phyloP scores from a whole-genome alignment of 2,888 invertebrate species.

The Antitype chi region DNA sequence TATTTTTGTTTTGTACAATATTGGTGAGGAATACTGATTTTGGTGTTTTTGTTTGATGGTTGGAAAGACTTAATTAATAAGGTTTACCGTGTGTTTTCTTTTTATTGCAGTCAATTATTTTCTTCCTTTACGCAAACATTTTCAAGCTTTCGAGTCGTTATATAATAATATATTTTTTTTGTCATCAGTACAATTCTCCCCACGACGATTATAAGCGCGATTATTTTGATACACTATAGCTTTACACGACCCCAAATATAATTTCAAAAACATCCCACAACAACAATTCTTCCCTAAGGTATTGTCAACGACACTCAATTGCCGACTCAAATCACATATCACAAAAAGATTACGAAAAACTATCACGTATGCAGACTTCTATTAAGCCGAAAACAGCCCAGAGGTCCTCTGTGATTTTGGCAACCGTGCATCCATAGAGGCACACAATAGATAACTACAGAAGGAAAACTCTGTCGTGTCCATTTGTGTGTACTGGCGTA shows the following conservation, averaged over 20 bases:
- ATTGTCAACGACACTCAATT: conserved; percentile 36
- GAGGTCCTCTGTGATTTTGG: conserved; percentile 55
- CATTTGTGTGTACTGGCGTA: too few species aligned
- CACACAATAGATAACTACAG: not conserved
- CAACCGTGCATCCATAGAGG: conserved; percentile 32
- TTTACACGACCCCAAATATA: not conserved
- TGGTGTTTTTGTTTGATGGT: not conserved
- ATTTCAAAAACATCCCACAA: conserved; percentile 2
- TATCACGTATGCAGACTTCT: conserved; percentile 56
- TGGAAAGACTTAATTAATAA: not conserved
- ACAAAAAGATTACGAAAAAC: conserved; percentile 43
- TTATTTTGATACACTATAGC: not conserved
- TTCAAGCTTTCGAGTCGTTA: too few species aligned
- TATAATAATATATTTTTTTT: not conserved
- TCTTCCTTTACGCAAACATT: not conserved
- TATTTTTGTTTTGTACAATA: conserved; percentile 9
- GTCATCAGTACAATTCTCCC: not conserved
- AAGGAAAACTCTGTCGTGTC: not conserved
- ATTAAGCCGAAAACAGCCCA: conserved; percentile 48
- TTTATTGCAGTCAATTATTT: not conserved
- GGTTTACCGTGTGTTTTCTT: not conserved
- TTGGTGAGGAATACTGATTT: not conserved
- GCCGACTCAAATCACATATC: conserved; percentile 46
- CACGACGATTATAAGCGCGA: not conserved
- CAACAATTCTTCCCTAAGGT: not conserved